A percentile compares a stretch with the other conserved stretches of the same genome.
Evolutionary conservation across 2,888 invertebrate genomes (phyloP).

Genomic region (Leistus spinibarbis): DNA sequence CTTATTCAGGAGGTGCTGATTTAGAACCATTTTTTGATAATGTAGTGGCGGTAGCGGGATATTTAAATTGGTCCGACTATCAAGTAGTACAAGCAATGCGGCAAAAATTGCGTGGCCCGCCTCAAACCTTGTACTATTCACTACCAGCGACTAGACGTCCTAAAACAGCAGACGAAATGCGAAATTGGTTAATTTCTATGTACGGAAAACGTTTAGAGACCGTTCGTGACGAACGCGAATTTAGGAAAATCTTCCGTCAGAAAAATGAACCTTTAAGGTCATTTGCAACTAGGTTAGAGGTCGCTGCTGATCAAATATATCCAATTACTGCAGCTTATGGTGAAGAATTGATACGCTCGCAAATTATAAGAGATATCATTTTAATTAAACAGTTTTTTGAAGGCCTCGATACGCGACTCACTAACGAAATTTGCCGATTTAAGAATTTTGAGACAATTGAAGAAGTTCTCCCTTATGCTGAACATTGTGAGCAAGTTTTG

Average conservation of each 20-base stretch:
- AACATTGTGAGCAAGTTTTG: constrained; percentile 7
- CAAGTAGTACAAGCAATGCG: background rate
- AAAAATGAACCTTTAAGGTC: constrained; percentile 1
- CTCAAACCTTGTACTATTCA: background rate
- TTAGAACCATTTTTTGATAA: constrained; percentile 13
- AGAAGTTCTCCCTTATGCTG: constrained; percentile 2
- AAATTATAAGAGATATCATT: no score
- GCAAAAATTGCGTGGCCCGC: background rate
- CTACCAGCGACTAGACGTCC: background rate
- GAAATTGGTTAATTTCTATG: background rate
- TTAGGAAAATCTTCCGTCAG: background rate
- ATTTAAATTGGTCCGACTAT: background rate
- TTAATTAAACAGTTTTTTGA: constrained; percentile 13
- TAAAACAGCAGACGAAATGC: background rate
- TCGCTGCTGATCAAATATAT: background rate
- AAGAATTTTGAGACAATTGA: constrained; percentile 1
- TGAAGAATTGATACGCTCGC: no score
- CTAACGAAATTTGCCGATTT: constrained; percentile 6
- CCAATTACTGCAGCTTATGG: background rate
- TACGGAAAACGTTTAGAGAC: background rate
- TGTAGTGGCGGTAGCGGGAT: background rate
- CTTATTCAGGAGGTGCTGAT: constrained; percentile 1
- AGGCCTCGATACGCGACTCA: background rate
- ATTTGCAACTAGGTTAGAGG: constrained; percentile 1
- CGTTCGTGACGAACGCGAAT: background rate